phyloP scores from a whole-genome alignment of 2,888 invertebrate species.

The Coleophora flavipennella region DNA sequence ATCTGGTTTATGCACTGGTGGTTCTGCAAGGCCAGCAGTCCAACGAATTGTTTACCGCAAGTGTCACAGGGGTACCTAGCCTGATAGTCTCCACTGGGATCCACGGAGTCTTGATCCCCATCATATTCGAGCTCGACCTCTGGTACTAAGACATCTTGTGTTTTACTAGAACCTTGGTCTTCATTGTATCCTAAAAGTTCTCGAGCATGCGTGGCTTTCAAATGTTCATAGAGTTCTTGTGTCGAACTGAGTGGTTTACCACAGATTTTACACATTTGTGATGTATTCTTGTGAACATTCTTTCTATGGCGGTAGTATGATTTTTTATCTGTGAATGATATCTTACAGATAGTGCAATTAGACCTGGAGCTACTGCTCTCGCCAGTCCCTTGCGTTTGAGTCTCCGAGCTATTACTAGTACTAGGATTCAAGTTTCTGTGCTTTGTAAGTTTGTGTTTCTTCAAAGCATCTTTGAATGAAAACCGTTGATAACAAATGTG shows the following conservation, averaged over 20 bases:
- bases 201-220: constrained; percentile 72
- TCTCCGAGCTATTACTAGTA: constrained; percentile 28
- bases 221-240: constrained; percentile 75
- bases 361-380: constrained; percentile 46
- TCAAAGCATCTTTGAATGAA: constrained; percentile 57
- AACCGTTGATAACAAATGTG: constrained; percentile 63
- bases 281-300: constrained; percentile 63
- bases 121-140: constrained; percentile 52
- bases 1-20: constrained; percentile 67
- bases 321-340: constrained; percentile 73
- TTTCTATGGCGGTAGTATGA: constrained; percentile 74
- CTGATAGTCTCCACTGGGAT: constrained; percentile 57
- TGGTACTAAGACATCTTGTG: constrained; percentile 34
- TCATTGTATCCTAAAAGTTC: constrained; percentile 63
- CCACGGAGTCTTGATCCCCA: constrained; percentile 43
- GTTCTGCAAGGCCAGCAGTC: constrained; percentile 62
- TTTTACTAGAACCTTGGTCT: constrained; percentile 50
- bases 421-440: constrained; percentile 56
- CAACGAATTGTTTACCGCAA: constrained; percentile 71
- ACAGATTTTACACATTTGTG: constrained; percentile 76
- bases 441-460: constrained; percentile 68
- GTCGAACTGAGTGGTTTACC: constrained; percentile 76
- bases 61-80: constrained; percentile 69
- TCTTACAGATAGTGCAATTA: constrained; percentile 75
- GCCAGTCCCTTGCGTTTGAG: constrained; percentile 19